phyloP scores from a whole-genome alignment of 2,113 vertebrate species.

The Albula glossodonta region DNA sequence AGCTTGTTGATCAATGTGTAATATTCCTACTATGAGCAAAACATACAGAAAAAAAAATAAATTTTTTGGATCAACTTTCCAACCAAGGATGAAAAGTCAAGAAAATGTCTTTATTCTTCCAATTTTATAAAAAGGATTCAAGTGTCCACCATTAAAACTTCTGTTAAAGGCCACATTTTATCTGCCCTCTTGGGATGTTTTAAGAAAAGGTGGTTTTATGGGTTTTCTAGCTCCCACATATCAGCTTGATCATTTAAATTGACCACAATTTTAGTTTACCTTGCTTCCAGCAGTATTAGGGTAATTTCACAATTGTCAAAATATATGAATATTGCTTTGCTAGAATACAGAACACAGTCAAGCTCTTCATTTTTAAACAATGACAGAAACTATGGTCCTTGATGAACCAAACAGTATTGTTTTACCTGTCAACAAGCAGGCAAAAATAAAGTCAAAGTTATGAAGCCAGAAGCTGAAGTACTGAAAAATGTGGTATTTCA shows the following conservation, averaged over 20 bases:
- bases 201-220: background rate
- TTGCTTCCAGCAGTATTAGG: background rate
- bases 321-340: background rate
- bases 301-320: background rate
- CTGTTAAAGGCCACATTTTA: background rate
- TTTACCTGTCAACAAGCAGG: background rate
- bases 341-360: background rate
- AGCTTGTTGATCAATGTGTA: slow-evolving; percentile 1
- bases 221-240: background rate
- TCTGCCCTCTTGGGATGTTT: background rate
- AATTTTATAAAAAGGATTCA: background rate
- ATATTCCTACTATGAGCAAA: background rate
- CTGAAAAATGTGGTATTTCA: background rate
- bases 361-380: background rate
- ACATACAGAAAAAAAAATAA: too few relatives aligned
- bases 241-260: background rate
- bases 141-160: background rate
- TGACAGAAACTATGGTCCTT: background rate
- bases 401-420: background rate
- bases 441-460: background rate
- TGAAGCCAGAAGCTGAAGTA: background rate
- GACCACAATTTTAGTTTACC: background rate
- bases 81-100: background rate
- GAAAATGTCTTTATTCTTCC: background rate
- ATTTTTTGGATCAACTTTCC: background rate